A percentile compares a stretch with the other conserved stretches of the same genome.
These are phyloP conservation scores for Peucedramus taeniatus DNA, from an alignment of 2,113 vertebrate species.

Conservation along the genomic window DNA sequence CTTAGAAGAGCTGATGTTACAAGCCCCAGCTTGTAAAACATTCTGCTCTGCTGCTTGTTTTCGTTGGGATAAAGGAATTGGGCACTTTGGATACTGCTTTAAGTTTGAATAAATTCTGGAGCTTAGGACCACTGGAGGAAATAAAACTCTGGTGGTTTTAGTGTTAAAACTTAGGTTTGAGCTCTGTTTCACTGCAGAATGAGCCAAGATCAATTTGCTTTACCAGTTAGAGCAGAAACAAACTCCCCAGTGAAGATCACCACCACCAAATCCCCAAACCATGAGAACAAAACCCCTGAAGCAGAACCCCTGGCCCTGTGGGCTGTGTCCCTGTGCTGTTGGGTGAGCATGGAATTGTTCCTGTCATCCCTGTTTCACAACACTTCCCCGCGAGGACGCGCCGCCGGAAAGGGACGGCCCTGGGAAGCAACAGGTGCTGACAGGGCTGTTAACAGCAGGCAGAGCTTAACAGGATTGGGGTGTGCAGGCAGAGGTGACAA, in stretches of 20 bases:
- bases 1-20: neutral
- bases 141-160: neutral
- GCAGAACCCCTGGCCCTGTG: neutral
- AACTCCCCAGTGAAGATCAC: neutral
- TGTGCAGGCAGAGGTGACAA: neutral
- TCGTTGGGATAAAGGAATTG: neutral
- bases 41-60: neutral
- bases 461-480: neutral
- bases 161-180: neutral
- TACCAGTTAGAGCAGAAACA: neutral
- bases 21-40: neutral
- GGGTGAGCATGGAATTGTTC: neutral
- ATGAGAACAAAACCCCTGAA: neutral
- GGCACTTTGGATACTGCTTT: neutral
- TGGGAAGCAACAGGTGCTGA: neutral
- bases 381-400: neutral
- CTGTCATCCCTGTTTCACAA: neutral
- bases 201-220: neutral
- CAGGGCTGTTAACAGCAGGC: neutral
- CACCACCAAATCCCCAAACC: neutral
- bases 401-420: neutral
- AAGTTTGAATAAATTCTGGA: neutral
- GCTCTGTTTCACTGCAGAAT: neutral
- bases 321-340: neutral
- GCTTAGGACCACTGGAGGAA: neutral